These are phyloP conservation scores for Talpa occidentalis DNA, from an alignment of 2,113 vertebrate species.

Conservation along the genomic window DNA sequence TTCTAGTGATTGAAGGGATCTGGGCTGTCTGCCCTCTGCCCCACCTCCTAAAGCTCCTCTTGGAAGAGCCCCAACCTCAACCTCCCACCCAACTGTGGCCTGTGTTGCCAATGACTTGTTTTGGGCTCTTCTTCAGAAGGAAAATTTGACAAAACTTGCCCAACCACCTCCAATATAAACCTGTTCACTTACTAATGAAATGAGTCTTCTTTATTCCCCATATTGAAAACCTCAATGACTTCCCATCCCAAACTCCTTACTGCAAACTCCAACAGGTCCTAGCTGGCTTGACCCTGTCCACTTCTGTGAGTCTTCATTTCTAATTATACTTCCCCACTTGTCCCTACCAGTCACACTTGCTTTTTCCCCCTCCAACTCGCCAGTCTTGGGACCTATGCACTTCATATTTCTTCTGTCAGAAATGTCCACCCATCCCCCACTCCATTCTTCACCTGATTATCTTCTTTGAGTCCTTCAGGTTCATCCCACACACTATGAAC, in stretches of 20 bases:
- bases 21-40: background rate
- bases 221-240: background rate
- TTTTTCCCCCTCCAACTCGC: background rate
- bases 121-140: background rate
- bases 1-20: background rate
- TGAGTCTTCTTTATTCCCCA: background rate
- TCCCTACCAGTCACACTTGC: background rate
- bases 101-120: background rate
- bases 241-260: background rate
- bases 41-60: background rate
- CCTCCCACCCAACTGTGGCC: background rate
- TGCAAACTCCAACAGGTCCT: background rate
- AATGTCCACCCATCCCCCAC: background rate
- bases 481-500: background rate
- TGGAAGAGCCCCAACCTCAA: background rate
- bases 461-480: background rate
- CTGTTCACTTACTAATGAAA: background rate
- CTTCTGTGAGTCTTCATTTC: background rate
- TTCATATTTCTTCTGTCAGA: background rate
- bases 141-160: background rate
- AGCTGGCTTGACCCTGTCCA: background rate
- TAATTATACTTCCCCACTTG: background rate
- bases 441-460: background rate
- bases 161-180: background rate
- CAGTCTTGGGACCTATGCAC: background rate